phyloP scores from a whole-genome alignment of 1,140 invertebrate genomes.

The Homarus americanus region DNA sequence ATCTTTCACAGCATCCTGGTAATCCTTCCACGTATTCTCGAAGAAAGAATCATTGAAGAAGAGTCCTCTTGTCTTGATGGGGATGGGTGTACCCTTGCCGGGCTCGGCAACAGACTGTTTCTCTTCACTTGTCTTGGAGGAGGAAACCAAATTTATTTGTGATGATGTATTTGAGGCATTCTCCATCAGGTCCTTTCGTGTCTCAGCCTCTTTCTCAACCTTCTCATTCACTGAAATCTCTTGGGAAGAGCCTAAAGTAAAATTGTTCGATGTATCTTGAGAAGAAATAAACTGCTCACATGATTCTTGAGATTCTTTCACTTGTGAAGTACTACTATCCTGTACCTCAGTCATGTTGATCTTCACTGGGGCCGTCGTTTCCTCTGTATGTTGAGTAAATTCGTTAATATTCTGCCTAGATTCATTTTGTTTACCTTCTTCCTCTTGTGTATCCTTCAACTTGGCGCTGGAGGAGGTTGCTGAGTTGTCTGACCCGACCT shows the following conservation, averaged over 20 bases:
- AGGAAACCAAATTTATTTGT: background rate
- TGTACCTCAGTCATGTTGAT: background rate
- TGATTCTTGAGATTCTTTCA: background rate
- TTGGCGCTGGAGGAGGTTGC: background rate
- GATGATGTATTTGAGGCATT: background rate
- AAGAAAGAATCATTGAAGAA: conserved; percentile 62
- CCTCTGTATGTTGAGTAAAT: background rate
- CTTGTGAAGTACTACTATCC: background rate
- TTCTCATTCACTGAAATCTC: background rate
- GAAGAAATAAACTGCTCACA: background rate
- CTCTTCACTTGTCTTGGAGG: background rate
- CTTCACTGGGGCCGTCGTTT: background rate
- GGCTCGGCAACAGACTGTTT: background rate
- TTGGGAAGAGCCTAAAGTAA: background rate
- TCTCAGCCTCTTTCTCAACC: background rate
- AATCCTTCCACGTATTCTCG: conserved; percentile 44
- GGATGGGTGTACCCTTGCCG: background rate
- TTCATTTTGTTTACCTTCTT: background rate
- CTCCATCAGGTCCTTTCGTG: background rate
- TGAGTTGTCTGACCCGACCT: background rate
- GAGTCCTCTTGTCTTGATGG: conserved; percentile 42
- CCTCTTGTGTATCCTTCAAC: background rate
- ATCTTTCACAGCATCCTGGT: conserved; percentile 54
- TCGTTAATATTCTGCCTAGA: background rate
- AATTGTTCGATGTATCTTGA: background rate